Evolutionary conservation across 2,888 invertebrate species (phyloP).

Genomic region (Andricus quercusramuli): DNA sequence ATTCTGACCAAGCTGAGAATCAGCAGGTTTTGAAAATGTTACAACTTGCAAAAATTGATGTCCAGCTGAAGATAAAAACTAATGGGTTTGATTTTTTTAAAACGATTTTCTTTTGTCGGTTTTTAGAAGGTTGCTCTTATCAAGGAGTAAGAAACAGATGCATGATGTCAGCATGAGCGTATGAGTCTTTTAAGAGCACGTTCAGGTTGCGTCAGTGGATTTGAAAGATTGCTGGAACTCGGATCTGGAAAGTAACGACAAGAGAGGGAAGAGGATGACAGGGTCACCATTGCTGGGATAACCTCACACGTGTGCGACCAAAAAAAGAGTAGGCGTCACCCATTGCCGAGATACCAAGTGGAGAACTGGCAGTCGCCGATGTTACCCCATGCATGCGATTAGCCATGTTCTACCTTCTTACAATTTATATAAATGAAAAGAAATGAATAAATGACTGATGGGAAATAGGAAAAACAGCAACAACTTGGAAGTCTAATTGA

Average conservation of each 20-base stretch:
- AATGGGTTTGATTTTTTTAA: background rate
- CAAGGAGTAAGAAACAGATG: conserved; percentile 47
- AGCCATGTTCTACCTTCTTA: background rate
- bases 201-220: conserved; percentile 68
- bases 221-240: conserved; percentile 53
- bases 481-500: background rate
- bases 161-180: conserved; percentile 64
- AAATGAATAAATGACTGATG: background rate
- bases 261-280: conserved; percentile 62
- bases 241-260: conserved; percentile 60
- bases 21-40: background rate
- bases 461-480: background rate
- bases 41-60: background rate
- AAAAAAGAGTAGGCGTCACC: conserved; percentile 58
- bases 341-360: conserved; percentile 24
- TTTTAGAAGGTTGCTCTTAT: conserved; percentile 41
- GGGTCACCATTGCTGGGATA: conserved; percentile 71
- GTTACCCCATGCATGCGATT: background rate
- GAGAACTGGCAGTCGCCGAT: background rate
- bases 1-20: background rate
- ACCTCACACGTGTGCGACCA: conserved; percentile 72
- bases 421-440: background rate
- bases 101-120: background rate
- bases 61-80: background rate
- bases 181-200: conserved; percentile 55